A percentile compares a stretch with the other conserved stretches of the same genome.
Evolutionary conservation across 1,140 invertebrate species (phyloP).

Genomic region (Drosophila bocki): DNA sequence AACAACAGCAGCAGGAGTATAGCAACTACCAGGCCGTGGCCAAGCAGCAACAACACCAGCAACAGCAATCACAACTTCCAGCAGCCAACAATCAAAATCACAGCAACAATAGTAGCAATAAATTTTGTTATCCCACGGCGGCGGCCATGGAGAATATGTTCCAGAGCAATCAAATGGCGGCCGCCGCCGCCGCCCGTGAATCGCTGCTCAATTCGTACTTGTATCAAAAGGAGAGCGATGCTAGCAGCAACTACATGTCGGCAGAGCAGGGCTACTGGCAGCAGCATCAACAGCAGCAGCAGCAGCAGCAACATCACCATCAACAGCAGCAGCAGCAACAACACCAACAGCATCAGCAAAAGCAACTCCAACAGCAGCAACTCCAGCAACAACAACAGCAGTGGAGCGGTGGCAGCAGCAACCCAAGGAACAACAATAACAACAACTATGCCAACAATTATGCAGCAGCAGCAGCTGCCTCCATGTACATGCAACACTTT

Average conservation of each 20-base stretch:
- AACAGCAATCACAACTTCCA: constrained; percentile 53
- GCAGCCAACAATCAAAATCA: constrained; percentile 70
- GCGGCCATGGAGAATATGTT: constrained; percentile 78
- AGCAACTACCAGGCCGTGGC: constrained; percentile 24
- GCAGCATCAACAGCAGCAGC: constrained; percentile 61
- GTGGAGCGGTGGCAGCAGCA: constrained; percentile 33
- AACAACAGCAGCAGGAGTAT: constrained; percentile 37
- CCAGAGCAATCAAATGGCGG: constrained; percentile 67
- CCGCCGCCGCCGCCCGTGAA: constrained; percentile 54
- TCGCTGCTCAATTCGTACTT: constrained; percentile 68
- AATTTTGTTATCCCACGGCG: constrained; percentile 65
- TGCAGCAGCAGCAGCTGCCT: constrained; percentile 69
- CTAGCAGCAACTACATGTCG: constrained; percentile 50
- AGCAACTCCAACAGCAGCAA: constrained; percentile 40
- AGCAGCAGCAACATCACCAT: constrained; percentile 48
- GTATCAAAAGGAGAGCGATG: constrained; percentile 61
- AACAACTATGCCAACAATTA: constrained; percentile 71
- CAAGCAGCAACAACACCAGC: constrained; percentile 38
- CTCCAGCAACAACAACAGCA: constrained; percentile 53
- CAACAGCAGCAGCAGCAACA: constrained; percentile 33
- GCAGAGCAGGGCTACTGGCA: constrained; percentile 72
- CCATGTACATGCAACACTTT: constrained; percentile 80
- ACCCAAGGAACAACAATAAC: constrained; percentile 46
- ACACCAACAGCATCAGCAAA: constrained; percentile 28
- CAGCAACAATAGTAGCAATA: constrained; percentile 63